These are phyloP conservation scores for Ophion slaviceki DNA, from an alignment of 2,888 invertebrate species.

Conservation along the genomic window DNA sequence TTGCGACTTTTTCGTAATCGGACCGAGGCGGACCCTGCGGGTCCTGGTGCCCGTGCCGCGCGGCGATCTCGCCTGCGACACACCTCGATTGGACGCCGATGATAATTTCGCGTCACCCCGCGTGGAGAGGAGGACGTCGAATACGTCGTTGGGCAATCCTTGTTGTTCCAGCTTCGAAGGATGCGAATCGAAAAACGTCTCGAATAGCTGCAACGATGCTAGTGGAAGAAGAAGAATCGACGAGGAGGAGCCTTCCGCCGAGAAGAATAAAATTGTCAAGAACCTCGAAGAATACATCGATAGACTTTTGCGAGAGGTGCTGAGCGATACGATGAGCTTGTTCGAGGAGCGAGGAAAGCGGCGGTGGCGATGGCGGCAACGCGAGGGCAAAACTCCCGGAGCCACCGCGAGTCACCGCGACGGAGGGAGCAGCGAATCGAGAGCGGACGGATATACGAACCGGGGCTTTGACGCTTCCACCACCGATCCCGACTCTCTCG, in stretches of 20 bases:
- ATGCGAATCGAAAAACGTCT: conserved; percentile 68
- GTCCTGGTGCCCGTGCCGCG: conserved; percentile 74
- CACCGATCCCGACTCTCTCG: conserved; percentile 78
- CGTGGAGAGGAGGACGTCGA: conserved; percentile 68
- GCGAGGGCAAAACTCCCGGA: conserved; percentile 45
- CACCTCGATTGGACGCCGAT: conserved; percentile 67
- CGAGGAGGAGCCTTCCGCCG: background rate
- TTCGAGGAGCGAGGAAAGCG: conserved; percentile 70
- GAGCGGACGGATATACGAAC: conserved; percentile 76
- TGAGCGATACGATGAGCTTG: conserved; percentile 79
- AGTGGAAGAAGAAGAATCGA: conserved; percentile 52
- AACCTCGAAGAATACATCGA: conserved; percentile 81
- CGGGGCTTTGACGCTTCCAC: conserved; percentile 77
- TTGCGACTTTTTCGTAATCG: conserved; percentile 80
- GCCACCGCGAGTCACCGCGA: background rate
- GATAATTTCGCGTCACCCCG: conserved; percentile 81
- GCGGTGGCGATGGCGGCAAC: conserved; percentile 51
- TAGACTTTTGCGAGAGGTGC: conserved; percentile 79
- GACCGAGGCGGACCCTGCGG: conserved; percentile 77
- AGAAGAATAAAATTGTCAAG: conserved; percentile 78
- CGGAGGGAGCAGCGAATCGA: conserved; percentile 24
- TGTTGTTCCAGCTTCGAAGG: conserved; percentile 80
- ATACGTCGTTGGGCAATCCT: conserved; percentile 78
- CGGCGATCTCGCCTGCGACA: conserved; percentile 75
- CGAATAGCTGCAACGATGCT: conserved; percentile 71